A percentile compares a stretch with the other conserved stretches of the same genome.
These are phyloP conservation scores for Tuta absoluta DNA, from an alignment of 2,888 invertebrate genomes.

Conservation along the genomic window DNA sequence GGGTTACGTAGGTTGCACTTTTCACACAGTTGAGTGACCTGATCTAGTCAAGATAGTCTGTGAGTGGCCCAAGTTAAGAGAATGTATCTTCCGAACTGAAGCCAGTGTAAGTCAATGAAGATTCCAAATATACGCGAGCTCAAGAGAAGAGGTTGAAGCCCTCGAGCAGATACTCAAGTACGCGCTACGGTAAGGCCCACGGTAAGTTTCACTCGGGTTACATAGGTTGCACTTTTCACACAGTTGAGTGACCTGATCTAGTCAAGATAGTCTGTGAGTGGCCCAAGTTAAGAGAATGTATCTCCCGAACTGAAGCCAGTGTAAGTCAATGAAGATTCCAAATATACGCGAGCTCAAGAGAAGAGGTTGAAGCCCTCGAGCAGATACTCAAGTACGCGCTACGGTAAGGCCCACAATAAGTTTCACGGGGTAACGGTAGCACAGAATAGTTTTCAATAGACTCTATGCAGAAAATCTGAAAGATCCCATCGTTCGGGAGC, in stretches of 20 bases:
- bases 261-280: no score
- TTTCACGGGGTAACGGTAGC: no score
- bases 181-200: conserved; percentile 83
- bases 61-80: no score
- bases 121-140: conserved; percentile 96
- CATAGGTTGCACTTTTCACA: background rate
- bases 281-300: no score
- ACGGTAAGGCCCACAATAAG: conserved; percentile 75
- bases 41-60: no score
- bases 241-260: no score
- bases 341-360: conserved; percentile 98
- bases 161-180: conserved; percentile 95
- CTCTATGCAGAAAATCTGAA: no score
- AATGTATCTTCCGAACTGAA: no score
- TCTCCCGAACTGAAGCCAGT: no score
- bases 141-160: conserved; percentile 97
- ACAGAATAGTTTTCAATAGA: no score
- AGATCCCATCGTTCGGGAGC: no score
- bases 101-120: conserved; percentile 86
- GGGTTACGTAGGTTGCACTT: background rate
- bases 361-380: conserved; percentile 96
- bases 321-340: conserved; percentile 88
- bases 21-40: no score
- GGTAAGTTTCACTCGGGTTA: conserved; percentile 32
- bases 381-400: conserved; percentile 94